Conservation (phyloP, 2,888 invertebrate genomes). For the Euzophera pinguis region DNA sequence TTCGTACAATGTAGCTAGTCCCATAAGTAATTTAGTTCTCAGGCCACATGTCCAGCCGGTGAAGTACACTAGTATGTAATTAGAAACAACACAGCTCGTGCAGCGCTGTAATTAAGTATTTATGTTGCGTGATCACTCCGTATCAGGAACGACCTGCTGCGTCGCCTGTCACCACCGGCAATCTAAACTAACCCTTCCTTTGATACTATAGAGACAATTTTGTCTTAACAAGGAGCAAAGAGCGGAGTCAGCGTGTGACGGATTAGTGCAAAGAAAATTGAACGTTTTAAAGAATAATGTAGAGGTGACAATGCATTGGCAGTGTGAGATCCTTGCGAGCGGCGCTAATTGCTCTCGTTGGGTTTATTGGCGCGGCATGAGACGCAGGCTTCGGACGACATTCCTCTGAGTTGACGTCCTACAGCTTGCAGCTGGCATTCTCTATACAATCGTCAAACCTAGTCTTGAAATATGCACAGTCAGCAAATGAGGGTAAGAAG, state of each 20-base stretch:
- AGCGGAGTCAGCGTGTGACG: not conserved
- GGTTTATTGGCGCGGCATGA: conserved; percentile 20
- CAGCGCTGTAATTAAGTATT: conserved; percentile 10
- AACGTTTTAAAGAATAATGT: not conserved
- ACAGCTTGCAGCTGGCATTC: no score
- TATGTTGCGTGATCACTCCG: conserved; percentile 12
- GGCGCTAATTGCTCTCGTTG: conserved; percentile 27
- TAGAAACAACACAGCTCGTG: conserved; percentile 8
- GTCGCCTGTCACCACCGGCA: not conserved
- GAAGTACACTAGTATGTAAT: conserved; percentile 3
- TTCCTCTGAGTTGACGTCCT: conserved; percentile 11
- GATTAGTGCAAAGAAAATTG: not conserved
- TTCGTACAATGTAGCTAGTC: not conserved
- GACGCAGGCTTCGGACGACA: conserved; percentile 4
- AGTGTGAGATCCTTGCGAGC: not conserved
- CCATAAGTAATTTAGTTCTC: not conserved
- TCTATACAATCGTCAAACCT: no score
- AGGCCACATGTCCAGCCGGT: conserved; percentile 2
- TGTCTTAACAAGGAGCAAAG: not conserved
- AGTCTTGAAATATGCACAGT: no score
- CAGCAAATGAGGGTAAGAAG: no score
- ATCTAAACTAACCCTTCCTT: not conserved
- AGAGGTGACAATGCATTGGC: conserved; percentile 3
- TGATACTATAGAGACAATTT: not conserved
- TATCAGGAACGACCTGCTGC: conserved; percentile 7